A percentile compares a stretch with the other conserved stretches of the same genome.
phyloP scores from a whole-genome alignment of 2,797 vertebrate genomes.

The Pempheris klunzingeri region DNA sequence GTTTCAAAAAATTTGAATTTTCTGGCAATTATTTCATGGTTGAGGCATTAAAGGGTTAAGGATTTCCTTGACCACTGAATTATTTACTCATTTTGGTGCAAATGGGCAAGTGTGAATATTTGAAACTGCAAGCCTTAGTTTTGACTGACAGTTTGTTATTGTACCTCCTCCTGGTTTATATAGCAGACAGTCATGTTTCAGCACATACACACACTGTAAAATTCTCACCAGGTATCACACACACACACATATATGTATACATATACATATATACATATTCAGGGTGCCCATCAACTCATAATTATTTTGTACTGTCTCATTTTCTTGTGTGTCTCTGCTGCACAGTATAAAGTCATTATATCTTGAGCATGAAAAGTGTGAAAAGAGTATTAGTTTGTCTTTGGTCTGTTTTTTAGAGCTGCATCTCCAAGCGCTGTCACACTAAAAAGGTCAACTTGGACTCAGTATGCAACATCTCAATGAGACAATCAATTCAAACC shows the following conservation, averaged over 20 bases:
- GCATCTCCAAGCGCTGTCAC: conserved; percentile 31
- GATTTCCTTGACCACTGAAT: conserved; percentile 11
- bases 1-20: no score
- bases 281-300: not conserved
- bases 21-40: no score
- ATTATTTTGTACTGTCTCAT: not conserved
- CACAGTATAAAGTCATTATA: not conserved
- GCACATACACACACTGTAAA: conserved; percentile 1
- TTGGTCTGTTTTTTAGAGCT: conserved; percentile 24
- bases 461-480: conserved; percentile 67
- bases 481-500: conserved; percentile 62
- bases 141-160: conserved; percentile 24
- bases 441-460: conserved; percentile 63
- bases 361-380: conserved; percentile 13
- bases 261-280: no score
- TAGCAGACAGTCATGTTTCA: conserved; percentile 19
- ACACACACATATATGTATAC: no score
- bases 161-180: conserved; percentile 16
- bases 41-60: no score
- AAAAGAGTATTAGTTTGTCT: conserved; percentile 26
- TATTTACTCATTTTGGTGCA: conserved; percentile 10
- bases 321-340: not conserved
- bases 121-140: conserved; percentile 11
- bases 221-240: not conserved
- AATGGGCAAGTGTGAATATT: not conserved